These are phyloP conservation scores for Tenthredo notha DNA, from an alignment of 2,888 invertebrate species.

Conservation along the genomic window DNA sequence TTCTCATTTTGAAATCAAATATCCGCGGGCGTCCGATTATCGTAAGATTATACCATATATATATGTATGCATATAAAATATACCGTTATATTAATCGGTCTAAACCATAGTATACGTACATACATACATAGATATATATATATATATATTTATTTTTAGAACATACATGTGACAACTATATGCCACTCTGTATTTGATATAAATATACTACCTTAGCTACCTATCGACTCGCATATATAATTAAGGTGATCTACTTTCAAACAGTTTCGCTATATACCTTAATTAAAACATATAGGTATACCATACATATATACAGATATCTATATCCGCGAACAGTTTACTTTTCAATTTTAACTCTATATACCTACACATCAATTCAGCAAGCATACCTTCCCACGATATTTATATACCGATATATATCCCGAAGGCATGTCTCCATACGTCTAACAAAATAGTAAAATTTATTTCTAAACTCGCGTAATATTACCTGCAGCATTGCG, in stretches of 20 bases:
- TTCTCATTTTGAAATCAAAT: not conserved
- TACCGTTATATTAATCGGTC: not conserved
- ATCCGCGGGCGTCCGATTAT: too few relatives aligned
- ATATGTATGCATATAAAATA: not conserved
- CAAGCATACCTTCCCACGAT: not conserved
- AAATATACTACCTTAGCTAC: not conserved
- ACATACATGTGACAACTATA: not conserved
- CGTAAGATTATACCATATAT: not conserved
- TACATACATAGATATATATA: too few relatives aligned
- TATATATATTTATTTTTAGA: not conserved
- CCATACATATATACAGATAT: too few relatives aligned
- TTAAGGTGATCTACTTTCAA: slow-evolving; percentile 42
- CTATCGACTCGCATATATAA: slow-evolving; percentile 9
- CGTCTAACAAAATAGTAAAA: not conserved
- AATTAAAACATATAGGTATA: not conserved
- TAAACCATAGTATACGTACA: too few relatives aligned
- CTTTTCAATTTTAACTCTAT: not conserved
- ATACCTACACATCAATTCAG: not conserved
- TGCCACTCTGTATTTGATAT: not conserved
- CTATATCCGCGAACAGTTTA: not conserved
- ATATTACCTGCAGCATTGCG: not conserved
- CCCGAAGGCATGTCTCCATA: not conserved
- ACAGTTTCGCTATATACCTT: not conserved
- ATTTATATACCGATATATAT: not conserved
- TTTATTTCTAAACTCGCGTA: not conserved